Base-by-base conservation (phyloP, 1,140 invertebrate species). In the Plodia interpunctella region DNA sequence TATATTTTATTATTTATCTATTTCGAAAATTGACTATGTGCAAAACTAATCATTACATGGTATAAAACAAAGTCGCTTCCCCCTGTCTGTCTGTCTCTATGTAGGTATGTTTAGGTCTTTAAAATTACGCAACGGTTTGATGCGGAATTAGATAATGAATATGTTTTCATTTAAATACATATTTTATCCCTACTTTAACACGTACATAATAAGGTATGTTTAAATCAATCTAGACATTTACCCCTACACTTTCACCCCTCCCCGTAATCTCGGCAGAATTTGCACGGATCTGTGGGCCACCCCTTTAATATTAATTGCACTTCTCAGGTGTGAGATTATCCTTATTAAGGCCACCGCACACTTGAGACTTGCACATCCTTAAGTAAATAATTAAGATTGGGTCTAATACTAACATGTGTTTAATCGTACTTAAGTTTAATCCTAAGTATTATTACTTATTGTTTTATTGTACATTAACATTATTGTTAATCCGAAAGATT, bases 281-380 rank as follows among this genome's bases (percentile, higher is more conserved):
- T 66, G 49, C 57, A 52, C 57, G 63, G 50, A 64, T 60, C 65
- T 49, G 55, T 49, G 63, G 68, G 66, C 71, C 66, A 62, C 32
- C 60, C 64, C 75, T 70, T 84, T 79, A 87, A 84, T 83, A 87
- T 85, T 87, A 85, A 83, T 84, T 84, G 80, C 79, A 83, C 81
- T 82, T 66, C 80, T 81, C 81, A 84, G 77, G 83, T 82, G 78
- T 59, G 62, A 63, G 72, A 81, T 83, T 87, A 75, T 83, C 82
- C 83, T 79, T 80, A 82, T 79, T 82, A 83, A 84, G 64, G 62
- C 55, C 51, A 72, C 83, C 83, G 72, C 83, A 83, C 72, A 64
- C 70, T 63, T 64, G 62, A 68, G 68, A 78, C 72, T 66, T 73
- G 74, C 74, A 80, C 71, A 70, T 64, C 69, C 66, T 67, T 53